Evolutionary conservation across 1,140 invertebrate species (phyloP), one percentile per base, ranked within the genome.

Genomic region (Streblospio benedicti): DNA sequence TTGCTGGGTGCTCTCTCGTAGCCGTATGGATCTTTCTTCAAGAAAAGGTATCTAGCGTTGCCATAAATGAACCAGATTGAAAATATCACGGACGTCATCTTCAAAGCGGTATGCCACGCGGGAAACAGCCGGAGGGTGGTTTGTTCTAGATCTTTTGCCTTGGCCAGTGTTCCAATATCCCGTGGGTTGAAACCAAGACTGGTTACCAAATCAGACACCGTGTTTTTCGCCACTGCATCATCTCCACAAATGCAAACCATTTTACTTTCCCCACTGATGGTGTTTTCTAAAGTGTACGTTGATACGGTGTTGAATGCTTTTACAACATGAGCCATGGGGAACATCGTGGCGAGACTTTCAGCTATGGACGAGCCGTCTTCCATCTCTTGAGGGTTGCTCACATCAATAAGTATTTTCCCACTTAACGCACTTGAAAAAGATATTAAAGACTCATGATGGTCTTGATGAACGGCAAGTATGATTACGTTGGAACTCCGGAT

Each of bases 301-400:
- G 72, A 72, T 23, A 76, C 62, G 18, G 70, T 69, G 59, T 76
- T 76, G 59, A 76, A 75, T 0, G 66, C 72, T 58, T 76, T 76
- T 6, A 76, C 71, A 20, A 53, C 51, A 30, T 23, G 27, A 18
- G 25, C 25, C 2, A 31, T 32, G 16, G 51, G 51, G 51, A 53
- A 53, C 2, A 28, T 5, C 45, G 6, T 6, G 23, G 45, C 9
- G 45, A 47, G 25, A 9, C 9, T 27, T n/a, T 47, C 45, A 3
- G 51, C 51, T 27, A 28, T 32, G 27, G 51, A 30, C n/a, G 51
- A 5, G 27, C 12, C 6, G 20, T 23, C n/a, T 20, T 27, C 33
- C 51, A 28, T 53, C 31, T 30, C 51, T 2, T 53, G 27, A 23
- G 51, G 51, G 31, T 53, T 53, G 51, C 25, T 30, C 27, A 53